These are phyloP conservation scores for Sphaeramia orbicularis DNA, from an alignment of 2,797 vertebrate species.

Conservation along the genomic window DNA sequence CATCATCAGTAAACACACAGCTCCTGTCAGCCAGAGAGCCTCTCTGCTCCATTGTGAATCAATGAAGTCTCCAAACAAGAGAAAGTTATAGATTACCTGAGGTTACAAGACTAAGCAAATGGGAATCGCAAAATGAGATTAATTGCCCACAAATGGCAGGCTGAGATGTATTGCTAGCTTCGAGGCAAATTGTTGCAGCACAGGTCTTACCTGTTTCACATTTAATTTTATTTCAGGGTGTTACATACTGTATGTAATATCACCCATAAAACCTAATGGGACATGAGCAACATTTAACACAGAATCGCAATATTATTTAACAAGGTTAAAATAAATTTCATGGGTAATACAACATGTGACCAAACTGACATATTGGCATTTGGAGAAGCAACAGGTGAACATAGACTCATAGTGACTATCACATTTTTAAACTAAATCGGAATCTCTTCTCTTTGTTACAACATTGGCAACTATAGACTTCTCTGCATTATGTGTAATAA, in stretches of 20 bases:
- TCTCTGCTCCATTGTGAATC: slow-evolving; percentile 65
- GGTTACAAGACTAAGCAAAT: slow-evolving; percentile 60
- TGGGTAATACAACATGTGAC: not conserved
- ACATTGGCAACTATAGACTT: slow-evolving; percentile 61
- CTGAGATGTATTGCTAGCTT: slow-evolving; percentile 49
- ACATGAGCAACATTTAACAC: not conserved
- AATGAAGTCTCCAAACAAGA: slow-evolving; percentile 71
- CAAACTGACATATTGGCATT: slow-evolving; percentile 16
- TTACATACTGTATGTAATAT: slow-evolving; percentile 17
- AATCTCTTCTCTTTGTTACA: slow-evolving; percentile 25
- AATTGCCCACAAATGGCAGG: slow-evolving; percentile 54
- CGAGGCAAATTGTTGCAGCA: slow-evolving; percentile 40
- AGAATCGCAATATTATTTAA: too few relatives aligned
- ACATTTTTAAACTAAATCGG: slow-evolving; percentile 38
- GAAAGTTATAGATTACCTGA: slow-evolving; percentile 66
- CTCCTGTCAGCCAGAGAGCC: slow-evolving; percentile 63
- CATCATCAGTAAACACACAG: slow-evolving; percentile 77
- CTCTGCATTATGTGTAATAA: slow-evolving; percentile 66
- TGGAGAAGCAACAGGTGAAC: slow-evolving; percentile 8
- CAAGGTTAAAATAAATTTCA: too few relatives aligned
- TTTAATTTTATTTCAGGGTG: slow-evolving; percentile 20
- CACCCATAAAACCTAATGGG: slow-evolving; percentile 8
- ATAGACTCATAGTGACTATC: slow-evolving; percentile 14
- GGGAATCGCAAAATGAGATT: slow-evolving; percentile 62
- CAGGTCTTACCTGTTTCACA: slow-evolving; percentile 36